Conservation (phyloP, 2,888 invertebrate genomes). For the Chymomyza procnemis region DNA sequence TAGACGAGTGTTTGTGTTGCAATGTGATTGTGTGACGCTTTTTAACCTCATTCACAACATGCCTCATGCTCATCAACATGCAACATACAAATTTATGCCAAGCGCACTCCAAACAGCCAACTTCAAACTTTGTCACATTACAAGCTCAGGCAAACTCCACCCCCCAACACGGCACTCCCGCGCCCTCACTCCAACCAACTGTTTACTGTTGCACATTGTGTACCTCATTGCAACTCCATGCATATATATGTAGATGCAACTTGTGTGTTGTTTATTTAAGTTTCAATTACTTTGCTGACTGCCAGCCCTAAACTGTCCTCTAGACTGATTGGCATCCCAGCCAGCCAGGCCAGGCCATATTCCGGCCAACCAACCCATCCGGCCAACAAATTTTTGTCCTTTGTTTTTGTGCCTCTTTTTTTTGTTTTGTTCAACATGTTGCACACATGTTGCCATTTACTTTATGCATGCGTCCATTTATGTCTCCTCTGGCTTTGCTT, state of each 20-base stretch:
- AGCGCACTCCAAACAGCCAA: slow-evolving; percentile 1
- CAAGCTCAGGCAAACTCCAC: slow-evolving; percentile 18
- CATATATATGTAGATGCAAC: neutral
- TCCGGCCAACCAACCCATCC: slow-evolving; percentile 30
- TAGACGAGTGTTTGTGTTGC: neutral
- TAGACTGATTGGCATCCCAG: slow-evolving; percentile 49
- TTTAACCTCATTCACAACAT: slow-evolving; percentile 26
- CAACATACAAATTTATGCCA: slow-evolving; percentile 3
- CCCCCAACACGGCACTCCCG: slow-evolving; percentile 6
- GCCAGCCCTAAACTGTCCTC: slow-evolving; percentile 40
- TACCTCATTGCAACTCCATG: slow-evolving; percentile 16
- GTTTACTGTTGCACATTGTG: slow-evolving; percentile 33
- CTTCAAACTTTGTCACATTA: slow-evolving; percentile 2
- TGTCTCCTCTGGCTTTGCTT: slow-evolving; percentile 23
- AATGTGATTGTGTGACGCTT: slow-evolving; percentile 19
- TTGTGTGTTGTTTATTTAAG: slow-evolving; percentile 62
- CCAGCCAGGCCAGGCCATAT: neutral
- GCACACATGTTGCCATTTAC: slow-evolving; percentile 11
- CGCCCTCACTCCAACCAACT: slow-evolving; percentile 18
- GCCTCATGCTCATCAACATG: slow-evolving; percentile 17
- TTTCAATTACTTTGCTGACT: slow-evolving; percentile 60
- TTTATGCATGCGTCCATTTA: slow-evolving; percentile 13
- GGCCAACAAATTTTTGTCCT: slow-evolving; percentile 44
- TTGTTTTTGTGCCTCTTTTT: neutral
- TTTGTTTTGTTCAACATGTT: slow-evolving; percentile 25